These are phyloP conservation scores for Diachasma alloeum DNA, from an alignment of 1,140 invertebrate species.

Conservation along the genomic window DNA sequence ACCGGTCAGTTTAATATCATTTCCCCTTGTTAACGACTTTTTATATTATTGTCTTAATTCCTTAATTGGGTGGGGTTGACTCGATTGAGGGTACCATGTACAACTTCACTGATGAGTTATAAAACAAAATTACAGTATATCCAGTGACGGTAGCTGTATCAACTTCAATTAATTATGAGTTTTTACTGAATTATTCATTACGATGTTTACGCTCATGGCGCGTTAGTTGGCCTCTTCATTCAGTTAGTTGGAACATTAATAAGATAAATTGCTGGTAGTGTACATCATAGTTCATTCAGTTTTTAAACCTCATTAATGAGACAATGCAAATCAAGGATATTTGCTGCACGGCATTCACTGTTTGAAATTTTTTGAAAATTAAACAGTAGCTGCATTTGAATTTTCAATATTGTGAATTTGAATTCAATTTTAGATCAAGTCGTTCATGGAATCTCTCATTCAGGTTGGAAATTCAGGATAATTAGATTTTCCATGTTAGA, in stretches of 20 bases:
- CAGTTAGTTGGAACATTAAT: background rate
- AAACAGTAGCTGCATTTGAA: too few relatives aligned
- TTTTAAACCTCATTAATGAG: background rate
- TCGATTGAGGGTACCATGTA: background rate
- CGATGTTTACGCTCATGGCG: background rate
- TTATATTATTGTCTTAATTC: slow-evolving; percentile 20
- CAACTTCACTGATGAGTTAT: background rate
- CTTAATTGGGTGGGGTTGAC: slow-evolving; percentile 17
- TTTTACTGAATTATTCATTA: slow-evolving; percentile 9
- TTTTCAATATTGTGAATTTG: too few relatives aligned
- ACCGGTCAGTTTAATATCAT: slow-evolving; percentile 4
- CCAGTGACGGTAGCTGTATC: background rate
- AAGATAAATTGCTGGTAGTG: background rate
- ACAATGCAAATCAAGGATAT: too few relatives aligned
- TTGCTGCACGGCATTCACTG: too few relatives aligned
- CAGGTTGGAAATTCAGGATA: too few relatives aligned
- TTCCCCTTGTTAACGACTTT: slow-evolving; percentile 21
- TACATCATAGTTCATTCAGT: background rate
- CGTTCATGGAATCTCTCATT: too few relatives aligned
- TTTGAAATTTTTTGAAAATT: too few relatives aligned
- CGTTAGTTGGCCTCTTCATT: background rate
- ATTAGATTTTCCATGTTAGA: too few relatives aligned
- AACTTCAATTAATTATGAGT: background rate
- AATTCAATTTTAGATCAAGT: too few relatives aligned
- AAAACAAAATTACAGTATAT: slow-evolving; percentile 1